Evolutionary conservation across 2,113 vertebrate genomes (phyloP).

Genomic region (Nestor notabilis): DNA sequence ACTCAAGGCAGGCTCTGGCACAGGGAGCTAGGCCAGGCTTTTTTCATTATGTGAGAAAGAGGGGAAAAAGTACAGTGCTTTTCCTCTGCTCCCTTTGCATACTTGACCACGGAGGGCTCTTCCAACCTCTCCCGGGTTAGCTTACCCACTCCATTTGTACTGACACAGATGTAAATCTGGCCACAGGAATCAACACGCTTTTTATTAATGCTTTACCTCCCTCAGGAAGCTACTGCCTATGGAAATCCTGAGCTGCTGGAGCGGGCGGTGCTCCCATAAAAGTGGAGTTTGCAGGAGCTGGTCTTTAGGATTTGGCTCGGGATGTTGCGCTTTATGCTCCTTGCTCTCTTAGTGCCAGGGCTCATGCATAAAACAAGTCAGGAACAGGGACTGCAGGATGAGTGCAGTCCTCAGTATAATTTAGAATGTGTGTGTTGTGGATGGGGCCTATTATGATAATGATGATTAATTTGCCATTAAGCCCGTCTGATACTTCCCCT

Average conservation of each 20-base stretch:
- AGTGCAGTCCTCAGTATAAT: background rate
- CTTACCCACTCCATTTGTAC: fast-evolving
- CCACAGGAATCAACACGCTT: background rate
- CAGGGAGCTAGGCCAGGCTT: conserved; percentile 49
- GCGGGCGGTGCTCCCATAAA: fast-evolving
- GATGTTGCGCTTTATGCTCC: background rate
- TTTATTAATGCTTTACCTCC: background rate
- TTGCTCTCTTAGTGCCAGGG: background rate
- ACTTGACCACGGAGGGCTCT: background rate
- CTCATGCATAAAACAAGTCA: background rate
- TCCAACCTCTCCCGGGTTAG: background rate
- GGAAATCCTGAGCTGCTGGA: background rate
- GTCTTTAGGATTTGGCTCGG: background rate
- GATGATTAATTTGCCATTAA: conserved; percentile 41
- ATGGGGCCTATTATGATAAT: background rate
- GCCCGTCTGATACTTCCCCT: conserved; percentile 5
- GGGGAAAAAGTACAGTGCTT: background rate
- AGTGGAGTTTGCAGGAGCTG: background rate
- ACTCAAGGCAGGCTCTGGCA: conserved; percentile 74
- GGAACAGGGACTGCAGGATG: background rate
- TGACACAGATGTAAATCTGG: background rate
- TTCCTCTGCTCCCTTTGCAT: background rate
- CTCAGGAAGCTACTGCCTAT: background rate
- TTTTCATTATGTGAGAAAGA: conserved; percentile 70
- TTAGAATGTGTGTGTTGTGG: background rate